phyloP scores from a whole-genome alignment of 2,113 vertebrate species.

The Haemorhous mexicanus region DNA sequence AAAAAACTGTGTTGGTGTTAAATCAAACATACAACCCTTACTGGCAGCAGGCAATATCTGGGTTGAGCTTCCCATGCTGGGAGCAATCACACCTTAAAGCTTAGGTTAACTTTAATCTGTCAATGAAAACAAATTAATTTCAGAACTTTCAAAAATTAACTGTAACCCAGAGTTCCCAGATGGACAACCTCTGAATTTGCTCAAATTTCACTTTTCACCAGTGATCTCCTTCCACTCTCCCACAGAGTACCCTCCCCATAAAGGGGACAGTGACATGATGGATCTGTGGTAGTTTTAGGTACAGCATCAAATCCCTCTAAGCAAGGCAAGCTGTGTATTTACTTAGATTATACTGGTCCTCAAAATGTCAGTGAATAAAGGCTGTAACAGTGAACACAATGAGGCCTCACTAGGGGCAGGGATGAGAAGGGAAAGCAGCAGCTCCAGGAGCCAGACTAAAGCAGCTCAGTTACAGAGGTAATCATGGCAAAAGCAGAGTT shows the following conservation, averaged over 20 bases:
- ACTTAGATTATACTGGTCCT: neutral
- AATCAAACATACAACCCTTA: neutral
- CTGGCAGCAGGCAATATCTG: neutral
- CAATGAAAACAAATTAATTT: neutral
- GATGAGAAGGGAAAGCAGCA: neutral
- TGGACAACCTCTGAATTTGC: neutral
- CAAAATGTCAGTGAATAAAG: neutral
- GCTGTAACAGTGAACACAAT: neutral
- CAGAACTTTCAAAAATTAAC: neutral
- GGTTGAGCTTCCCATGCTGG: neutral
- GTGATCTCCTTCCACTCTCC: neutral
- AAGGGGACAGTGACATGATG: accelerated
- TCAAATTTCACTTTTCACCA: neutral
- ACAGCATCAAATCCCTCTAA: neutral
- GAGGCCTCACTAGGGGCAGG: neutral
- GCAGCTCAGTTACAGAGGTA: neutral
- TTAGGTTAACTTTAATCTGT: neutral
- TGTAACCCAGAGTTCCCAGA: neutral
- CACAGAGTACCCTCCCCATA: neutral
- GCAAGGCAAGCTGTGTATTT: neutral
- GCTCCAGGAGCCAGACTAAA: neutral
- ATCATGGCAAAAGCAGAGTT: neutral
- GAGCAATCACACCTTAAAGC: neutral
- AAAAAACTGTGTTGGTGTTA: neutral
- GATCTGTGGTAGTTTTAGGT: neutral